phyloP scores from a whole-genome alignment of 2,113 vertebrate species.

The Daphoenositta chrysoptera region DNA sequence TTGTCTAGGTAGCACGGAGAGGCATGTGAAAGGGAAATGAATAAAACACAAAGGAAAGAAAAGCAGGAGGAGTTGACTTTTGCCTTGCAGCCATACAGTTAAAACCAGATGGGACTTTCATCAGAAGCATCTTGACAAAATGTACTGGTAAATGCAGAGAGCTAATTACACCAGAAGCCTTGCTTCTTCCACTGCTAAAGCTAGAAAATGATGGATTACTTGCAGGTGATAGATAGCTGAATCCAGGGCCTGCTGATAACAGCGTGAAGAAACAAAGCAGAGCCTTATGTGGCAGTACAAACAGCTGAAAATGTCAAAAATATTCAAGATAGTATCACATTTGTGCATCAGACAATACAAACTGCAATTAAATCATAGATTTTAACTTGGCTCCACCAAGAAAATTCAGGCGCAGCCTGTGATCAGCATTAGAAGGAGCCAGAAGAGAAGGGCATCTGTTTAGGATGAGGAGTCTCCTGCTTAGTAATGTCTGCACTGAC shows the following conservation, averaged over 20 bases:
- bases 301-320: background rate
- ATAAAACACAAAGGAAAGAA: background rate
- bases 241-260: background rate
- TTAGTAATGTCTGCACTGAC: background rate
- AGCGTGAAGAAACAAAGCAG: background rate
- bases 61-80: background rate
- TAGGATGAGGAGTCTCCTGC: background rate
- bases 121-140: background rate
- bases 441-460: background rate
- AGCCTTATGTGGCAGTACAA: background rate
- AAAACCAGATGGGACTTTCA: background rate
- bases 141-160: background rate
- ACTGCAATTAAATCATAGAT: background rate
- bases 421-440: background rate
- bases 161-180: background rate
- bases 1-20: background rate
- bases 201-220: background rate
- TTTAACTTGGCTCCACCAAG: background rate
- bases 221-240: background rate
- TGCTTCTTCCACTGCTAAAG: background rate
- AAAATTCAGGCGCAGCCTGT: background rate
- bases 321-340: background rate
- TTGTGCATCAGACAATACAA: background rate
- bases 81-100: background rate
- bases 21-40: background rate